Conservation (phyloP, 2,797 vertebrate species). For the Myioborus miniatus region DNA sequence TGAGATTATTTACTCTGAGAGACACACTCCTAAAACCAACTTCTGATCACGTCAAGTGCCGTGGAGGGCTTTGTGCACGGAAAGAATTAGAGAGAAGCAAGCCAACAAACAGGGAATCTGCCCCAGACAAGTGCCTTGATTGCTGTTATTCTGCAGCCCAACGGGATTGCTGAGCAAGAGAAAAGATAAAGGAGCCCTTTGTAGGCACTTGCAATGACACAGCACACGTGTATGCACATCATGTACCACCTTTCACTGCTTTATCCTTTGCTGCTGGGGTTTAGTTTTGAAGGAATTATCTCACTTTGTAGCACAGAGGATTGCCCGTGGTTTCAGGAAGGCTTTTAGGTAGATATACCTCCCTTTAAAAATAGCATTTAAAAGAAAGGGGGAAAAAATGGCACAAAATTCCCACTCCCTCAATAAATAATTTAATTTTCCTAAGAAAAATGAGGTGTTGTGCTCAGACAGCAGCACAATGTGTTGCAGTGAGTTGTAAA, state of each 20-base stretch:
- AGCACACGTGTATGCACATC: neutral
- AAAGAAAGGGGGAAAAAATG: no score
- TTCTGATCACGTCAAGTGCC: neutral
- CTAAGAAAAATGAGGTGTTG: neutral
- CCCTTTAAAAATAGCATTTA: neutral
- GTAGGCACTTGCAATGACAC: constrained; percentile 5
- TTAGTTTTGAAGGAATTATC: constrained; percentile 35
- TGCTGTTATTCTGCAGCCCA: constrained; percentile 24
- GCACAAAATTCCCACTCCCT: neutral
- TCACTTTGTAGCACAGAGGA: neutral
- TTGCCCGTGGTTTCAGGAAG: neutral
- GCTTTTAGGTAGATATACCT: neutral
- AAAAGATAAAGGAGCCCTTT: constrained; percentile 32
- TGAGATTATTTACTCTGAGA: constrained; percentile 20
- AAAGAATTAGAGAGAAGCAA: neutral
- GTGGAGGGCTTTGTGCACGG: neutral
- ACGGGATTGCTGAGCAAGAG: constrained; percentile 5
- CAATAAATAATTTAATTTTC: neutral
- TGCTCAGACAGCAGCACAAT: neutral
- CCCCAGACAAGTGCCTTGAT: neutral
- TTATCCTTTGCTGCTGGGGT: neutral
- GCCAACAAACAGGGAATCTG: neutral
- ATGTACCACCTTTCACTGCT: neutral
- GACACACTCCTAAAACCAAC: neutral
- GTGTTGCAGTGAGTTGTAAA: neutral